Percentiles rank a stretch among this genome's conserved stretches.
These are phyloP conservation scores for Neosilurus mollespiculum DNA, from an alignment of 2,797 vertebrate species.

Conservation along the genomic window DNA sequence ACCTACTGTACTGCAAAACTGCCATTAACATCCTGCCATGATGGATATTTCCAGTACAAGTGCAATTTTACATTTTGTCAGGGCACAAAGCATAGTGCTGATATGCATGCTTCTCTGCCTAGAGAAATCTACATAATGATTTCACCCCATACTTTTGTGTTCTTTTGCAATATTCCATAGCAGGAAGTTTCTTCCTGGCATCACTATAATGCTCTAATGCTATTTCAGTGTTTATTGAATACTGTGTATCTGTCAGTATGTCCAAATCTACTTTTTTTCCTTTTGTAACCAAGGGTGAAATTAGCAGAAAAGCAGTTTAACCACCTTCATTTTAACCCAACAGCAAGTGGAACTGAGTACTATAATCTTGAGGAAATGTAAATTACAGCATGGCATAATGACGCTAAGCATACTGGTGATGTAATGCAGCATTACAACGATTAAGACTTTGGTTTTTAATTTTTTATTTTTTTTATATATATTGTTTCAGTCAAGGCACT, in stretches of 20 bases:
- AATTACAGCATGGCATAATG: background rate
- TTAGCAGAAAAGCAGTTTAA: background rate
- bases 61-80: constrained; percentile 27
- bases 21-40: background rate
- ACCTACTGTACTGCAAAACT: constrained; percentile 14
- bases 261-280: background rate
- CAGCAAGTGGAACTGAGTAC: background rate
- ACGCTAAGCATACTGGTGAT: background rate
- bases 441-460: background rate
- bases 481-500: background rate
- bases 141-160: background rate
- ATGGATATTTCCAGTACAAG: background rate
- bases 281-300: background rate
- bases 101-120: background rate
- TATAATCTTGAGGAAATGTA: background rate
- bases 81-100: background rate
- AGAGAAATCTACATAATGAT: background rate
- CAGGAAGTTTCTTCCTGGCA: background rate
- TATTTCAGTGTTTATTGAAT: background rate
- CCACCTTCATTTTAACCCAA: background rate
- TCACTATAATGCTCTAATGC: background rate
- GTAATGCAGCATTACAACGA: background rate
- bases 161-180: constrained; percentile 7
- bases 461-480: background rate
- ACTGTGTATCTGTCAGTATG: background rate